Conservation (phyloP, 2,113 vertebrate genomes). For the Gulo gulo region DNA sequence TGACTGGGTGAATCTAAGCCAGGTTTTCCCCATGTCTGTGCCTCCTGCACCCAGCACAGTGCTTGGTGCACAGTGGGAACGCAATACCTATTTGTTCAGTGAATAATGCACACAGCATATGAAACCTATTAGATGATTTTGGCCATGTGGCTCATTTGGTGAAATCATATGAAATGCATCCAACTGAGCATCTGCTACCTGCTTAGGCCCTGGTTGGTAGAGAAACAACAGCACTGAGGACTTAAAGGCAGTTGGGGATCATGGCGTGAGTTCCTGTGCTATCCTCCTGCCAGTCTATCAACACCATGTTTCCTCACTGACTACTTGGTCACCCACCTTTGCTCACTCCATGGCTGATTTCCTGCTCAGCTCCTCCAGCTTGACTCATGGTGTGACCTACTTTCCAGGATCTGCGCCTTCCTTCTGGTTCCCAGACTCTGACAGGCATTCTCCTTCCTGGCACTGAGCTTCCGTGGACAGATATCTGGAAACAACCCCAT, state of each 20-base stretch:
- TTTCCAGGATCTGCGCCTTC: slow-evolving; percentile 22
- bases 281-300: not conserved
- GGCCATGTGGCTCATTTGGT: not conserved
- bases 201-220: not conserved
- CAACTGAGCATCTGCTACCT: not conserved
- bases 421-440: slow-evolving; percentile 37
- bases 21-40: not conserved
- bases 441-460: slow-evolving; percentile 37
- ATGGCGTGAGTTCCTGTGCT: too few species aligned
- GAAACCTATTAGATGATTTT: not conserved
- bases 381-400: slow-evolving; percentile 60
- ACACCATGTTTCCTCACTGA: not conserved
- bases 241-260: not conserved
- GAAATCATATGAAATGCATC: not conserved
- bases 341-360: not conserved
- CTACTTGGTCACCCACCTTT: slow-evolving; percentile 36
- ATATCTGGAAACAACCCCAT: not conserved
- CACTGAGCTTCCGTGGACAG: not conserved
- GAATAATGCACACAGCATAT: not conserved
- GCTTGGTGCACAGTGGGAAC: not conserved
- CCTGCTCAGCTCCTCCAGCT: not conserved
- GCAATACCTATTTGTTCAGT: not conserved
- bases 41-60: not conserved
- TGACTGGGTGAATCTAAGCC: not conserved
- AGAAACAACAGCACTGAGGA: not conserved